phyloP scores from a whole-genome alignment of 2,797 vertebrate genomes.

The Falco naumanni region DNA sequence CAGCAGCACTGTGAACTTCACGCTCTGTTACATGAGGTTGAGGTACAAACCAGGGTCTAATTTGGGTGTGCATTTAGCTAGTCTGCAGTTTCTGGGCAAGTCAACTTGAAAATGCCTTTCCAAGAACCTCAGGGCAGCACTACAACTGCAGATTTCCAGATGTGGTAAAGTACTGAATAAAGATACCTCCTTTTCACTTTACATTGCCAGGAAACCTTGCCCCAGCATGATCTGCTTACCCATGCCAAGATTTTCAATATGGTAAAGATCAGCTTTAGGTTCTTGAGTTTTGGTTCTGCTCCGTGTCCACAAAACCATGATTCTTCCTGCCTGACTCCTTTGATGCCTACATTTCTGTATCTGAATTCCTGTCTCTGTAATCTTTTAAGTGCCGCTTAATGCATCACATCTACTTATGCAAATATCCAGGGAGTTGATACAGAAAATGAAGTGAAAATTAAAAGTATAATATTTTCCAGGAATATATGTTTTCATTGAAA shows the following conservation, averaged over 20 bases:
- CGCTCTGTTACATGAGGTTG: background rate
- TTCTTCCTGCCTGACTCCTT: background rate
- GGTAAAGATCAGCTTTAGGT: background rate
- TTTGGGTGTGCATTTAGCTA: background rate
- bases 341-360: background rate
- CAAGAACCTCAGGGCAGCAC: background rate
- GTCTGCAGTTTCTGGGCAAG: background rate
- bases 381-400: background rate
- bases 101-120: background rate
- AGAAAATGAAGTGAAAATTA: background rate
- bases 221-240: background rate
- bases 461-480: background rate
- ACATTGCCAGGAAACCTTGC: background rate
- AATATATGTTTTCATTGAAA: constrained; percentile 3
- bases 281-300: background rate
- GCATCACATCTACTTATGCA: background rate
- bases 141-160: background rate
- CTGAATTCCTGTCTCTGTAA: background rate
- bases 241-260: background rate
- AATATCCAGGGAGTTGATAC: background rate
- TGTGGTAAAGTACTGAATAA: background rate
- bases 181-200: background rate
- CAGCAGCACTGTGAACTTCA: background rate
- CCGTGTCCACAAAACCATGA: background rate
- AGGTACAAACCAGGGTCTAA: background rate